Evolutionary conservation across 2,888 invertebrate species (phyloP).

Genomic region (Caenorhabditis afra): DNA sequence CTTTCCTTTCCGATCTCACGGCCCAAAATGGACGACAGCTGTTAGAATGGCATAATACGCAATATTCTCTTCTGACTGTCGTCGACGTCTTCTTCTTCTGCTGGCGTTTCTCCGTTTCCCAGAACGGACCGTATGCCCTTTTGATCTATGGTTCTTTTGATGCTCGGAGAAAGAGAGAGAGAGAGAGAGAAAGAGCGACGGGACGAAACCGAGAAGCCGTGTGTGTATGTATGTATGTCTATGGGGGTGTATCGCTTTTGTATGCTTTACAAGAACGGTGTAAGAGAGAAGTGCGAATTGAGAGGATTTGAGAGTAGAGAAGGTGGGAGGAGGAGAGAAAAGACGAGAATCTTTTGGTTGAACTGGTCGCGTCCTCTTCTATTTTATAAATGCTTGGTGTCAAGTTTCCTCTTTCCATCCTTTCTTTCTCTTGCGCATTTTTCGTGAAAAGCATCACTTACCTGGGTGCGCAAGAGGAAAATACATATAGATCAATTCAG

Average conservation of each 20-base stretch:
- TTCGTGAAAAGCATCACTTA: constrained; percentile 52
- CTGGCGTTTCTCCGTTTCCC: constrained; percentile 10
- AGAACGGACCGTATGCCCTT: constrained; percentile 43
- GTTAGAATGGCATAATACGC: constrained; percentile 49
- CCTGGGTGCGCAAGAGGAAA: constrained; percentile 34
- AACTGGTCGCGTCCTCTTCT: constrained; percentile 36
- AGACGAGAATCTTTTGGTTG: constrained; percentile 24
- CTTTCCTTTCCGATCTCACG: neutral
- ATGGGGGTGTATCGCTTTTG: constrained; percentile 43
- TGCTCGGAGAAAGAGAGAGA: constrained; percentile 23
- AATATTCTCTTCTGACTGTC: constrained; percentile 23
- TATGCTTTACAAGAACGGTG: constrained; percentile 49
- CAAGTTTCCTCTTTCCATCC: constrained; percentile 47
- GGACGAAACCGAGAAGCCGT: constrained; percentile 36
- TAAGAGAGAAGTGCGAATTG: constrained; percentile 11
- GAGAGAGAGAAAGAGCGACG: neutral
- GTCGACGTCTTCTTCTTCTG: no score
- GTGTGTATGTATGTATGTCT: constrained; percentile 20
- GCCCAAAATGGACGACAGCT: constrained; percentile 32
- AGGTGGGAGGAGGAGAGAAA: constrained; percentile 3
- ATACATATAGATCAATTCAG: constrained; percentile 44
- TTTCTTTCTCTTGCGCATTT: constrained; percentile 24
- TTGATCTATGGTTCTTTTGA: constrained; percentile 56
- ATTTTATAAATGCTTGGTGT: constrained; percentile 54
- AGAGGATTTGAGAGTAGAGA: neutral